phyloP scores from a whole-genome alignment of 2,888 invertebrate genomes.

The Antheraea assamensis region DNA sequence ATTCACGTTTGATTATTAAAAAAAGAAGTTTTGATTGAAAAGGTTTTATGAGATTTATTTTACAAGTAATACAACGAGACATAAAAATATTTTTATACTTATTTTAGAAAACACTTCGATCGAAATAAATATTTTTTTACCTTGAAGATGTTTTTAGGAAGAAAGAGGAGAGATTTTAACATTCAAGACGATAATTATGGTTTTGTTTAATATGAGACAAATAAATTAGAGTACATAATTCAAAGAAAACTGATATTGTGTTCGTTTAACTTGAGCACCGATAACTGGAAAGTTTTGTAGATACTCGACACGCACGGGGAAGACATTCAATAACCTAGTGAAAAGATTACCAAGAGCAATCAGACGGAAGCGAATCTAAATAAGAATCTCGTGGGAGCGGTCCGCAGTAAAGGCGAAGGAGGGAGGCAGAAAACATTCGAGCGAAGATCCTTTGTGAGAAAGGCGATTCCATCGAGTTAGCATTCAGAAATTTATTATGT shows the following conservation, averaged over 20 bases:
- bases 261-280: constrained; percentile 37
- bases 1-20: background rate
- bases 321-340: constrained; percentile 82
- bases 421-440: constrained; percentile 71
- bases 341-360: constrained; percentile 82
- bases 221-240: constrained; percentile 31
- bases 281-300: constrained; percentile 47
- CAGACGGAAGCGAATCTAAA: constrained; percentile 83
- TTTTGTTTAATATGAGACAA: background rate
- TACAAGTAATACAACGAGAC: background rate
- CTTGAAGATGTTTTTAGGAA: too few relatives aligned
- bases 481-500: constrained; percentile 68
- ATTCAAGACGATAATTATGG: background rate
- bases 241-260: constrained; percentile 60
- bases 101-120: background rate
- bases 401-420: constrained; percentile 62
- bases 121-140: background rate
- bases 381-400: constrained; percentile 81
- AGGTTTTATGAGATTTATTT: background rate
- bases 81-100: background rate
- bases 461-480: constrained; percentile 76
- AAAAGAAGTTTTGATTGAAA: background rate
- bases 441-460: constrained; percentile 70
- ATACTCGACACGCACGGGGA: constrained; percentile 74
- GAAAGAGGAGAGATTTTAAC: background rate